These are phyloP conservation scores for Gymnorhina tibicen DNA, from an alignment of 2,113 vertebrate species.

Conservation along the genomic window DNA sequence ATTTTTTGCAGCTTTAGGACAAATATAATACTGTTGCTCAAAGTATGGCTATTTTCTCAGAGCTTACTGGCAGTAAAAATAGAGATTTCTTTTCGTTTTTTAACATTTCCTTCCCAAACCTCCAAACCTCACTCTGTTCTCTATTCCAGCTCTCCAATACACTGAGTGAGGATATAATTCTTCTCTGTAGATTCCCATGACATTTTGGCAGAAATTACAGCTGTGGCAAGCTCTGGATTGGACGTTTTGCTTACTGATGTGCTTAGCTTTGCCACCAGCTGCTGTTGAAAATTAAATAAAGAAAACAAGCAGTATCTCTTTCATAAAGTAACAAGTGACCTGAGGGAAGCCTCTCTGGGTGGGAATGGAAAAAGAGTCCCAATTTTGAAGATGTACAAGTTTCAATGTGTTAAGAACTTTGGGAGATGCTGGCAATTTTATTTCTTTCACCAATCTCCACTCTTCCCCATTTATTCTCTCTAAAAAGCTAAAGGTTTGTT, in stretches of 20 bases:
- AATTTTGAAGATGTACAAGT: background rate
- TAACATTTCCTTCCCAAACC: background rate
- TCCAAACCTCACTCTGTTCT: background rate
- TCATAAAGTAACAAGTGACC: conserved; percentile 24
- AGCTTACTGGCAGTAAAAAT: background rate
- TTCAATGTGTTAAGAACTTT: background rate
- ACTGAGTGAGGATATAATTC: background rate
- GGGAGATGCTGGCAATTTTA: background rate
- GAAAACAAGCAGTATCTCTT: conserved; percentile 7
- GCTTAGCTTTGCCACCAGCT: conserved; percentile 14
- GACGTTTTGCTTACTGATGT: background rate
- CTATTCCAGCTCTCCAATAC: background rate
- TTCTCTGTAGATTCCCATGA: conserved; percentile 14
- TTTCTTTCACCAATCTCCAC: background rate
- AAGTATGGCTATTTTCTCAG: background rate
- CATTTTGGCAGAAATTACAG: background rate
- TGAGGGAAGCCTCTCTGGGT: background rate
- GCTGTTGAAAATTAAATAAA: conserved; percentile 30
- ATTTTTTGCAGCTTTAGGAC: conserved; percentile 2
- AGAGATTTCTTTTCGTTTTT: too few species aligned
- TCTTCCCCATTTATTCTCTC: background rate
- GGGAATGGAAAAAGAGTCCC: background rate
- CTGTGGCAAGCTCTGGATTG: background rate
- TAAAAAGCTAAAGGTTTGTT: background rate
- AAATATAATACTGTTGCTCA: background rate